phyloP scores from a whole-genome alignment of 2,888 invertebrate species.

The Sinelater perroti region DNA sequence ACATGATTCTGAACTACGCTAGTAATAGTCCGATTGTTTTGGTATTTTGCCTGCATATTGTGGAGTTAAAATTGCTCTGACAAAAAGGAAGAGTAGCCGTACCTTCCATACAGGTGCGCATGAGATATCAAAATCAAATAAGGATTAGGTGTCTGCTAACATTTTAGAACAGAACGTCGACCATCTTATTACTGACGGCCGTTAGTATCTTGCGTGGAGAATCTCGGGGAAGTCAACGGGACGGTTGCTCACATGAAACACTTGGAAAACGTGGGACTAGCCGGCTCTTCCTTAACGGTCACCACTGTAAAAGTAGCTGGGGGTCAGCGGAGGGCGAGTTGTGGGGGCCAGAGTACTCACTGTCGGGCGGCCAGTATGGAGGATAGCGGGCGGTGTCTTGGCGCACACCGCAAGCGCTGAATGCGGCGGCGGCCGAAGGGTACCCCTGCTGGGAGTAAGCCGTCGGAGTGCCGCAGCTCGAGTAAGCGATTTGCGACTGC shows the following conservation, averaged over 20 bases:
- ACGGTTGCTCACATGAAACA: slow-evolving; percentile 45
- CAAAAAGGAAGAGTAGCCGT: no score
- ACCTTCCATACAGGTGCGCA: no score
- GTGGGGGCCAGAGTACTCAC: slow-evolving; percentile 56
- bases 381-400: slow-evolving; percentile 60
- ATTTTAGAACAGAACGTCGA: slow-evolving; percentile 22
- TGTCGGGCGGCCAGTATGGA: slow-evolving; percentile 59
- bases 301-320: slow-evolving; percentile 58
- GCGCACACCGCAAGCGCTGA: slow-evolving; percentile 65
- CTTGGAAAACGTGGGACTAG: slow-evolving; percentile 46
- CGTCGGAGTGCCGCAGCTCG: slow-evolving; percentile 45
- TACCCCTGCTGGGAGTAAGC: slow-evolving; percentile 55
- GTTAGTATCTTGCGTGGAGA: slow-evolving; percentile 22
- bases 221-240: slow-evolving; percentile 23
- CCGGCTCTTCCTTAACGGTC: slow-evolving; percentile 48
- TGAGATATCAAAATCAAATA: no score
- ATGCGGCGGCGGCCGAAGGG: slow-evolving; percentile 61
- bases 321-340: slow-evolving; percentile 55
- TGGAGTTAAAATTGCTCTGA: no score
- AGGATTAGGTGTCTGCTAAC: neutral
- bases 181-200: slow-evolving; percentile 31
- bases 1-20: no score
- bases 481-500: slow-evolving; percentile 42
- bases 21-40: no score
- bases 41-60: no score